These are phyloP conservation scores for Sebastes vulpes DNA, from an alignment of 2,797 vertebrate genomes.

Conservation along the genomic window DNA sequence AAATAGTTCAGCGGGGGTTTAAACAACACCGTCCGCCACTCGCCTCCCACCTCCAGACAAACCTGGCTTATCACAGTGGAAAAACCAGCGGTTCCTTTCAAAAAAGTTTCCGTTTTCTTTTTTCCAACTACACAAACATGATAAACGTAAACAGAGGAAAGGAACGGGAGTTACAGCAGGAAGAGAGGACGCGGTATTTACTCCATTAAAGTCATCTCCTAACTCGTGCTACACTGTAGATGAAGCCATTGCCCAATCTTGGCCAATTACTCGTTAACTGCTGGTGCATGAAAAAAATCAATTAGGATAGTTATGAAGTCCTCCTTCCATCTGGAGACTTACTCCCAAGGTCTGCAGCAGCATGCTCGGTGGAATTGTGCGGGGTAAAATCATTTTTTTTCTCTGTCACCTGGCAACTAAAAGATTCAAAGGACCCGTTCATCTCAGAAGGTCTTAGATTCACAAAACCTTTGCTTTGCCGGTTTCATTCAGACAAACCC, in stretches of 20 bases:
- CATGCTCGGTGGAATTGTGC: not conserved
- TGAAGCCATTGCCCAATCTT: slow-evolving; percentile 16
- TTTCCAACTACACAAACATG: slow-evolving; percentile 28
- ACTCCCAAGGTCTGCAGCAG: slow-evolving; percentile 20
- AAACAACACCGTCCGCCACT: slow-evolving; percentile 26
- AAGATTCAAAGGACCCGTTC: slow-evolving; percentile 50
- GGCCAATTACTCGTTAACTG: slow-evolving; percentile 21
- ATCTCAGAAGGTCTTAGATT: slow-evolving; percentile 32
- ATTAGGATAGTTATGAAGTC: slow-evolving; percentile 37
- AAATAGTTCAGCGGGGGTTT: slow-evolving; percentile 49
- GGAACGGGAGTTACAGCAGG: not conserved
- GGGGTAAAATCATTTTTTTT: not conserved
- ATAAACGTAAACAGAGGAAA: slow-evolving; percentile 13
- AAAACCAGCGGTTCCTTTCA: slow-evolving; percentile 7
- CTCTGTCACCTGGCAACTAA: slow-evolving; percentile 73
- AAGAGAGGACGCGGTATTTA: not conserved
- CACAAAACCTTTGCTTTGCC: slow-evolving; percentile 3
- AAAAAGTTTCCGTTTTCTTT: slow-evolving; percentile 31
- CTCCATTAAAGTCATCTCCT: not conserved
- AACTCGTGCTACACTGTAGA: not conserved
- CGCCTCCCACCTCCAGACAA: slow-evolving; percentile 9
- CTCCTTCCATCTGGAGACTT: slow-evolving; percentile 19
- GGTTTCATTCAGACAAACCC: slow-evolving; percentile 15
- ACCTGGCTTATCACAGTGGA: slow-evolving; percentile 31
- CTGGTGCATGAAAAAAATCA: slow-evolving; percentile 40